Conservation (phyloP, 2,797 vertebrate species). For the Pyrrhura leucotis region DNA sequence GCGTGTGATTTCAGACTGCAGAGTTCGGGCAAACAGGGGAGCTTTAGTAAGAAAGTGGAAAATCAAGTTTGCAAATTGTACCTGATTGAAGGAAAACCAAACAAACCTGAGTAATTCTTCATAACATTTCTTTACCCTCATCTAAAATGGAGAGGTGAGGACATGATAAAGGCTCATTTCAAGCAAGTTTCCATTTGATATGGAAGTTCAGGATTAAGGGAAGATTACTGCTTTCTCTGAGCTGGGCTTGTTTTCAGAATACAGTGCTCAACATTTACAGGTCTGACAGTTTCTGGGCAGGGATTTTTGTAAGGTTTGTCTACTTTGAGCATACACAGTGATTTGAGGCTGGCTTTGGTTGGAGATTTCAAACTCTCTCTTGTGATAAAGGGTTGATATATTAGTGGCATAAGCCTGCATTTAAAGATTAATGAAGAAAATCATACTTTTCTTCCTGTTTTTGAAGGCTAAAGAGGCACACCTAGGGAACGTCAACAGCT, state of each 20-base stretch:
- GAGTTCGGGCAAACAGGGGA: neutral
- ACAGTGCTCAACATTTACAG: neutral
- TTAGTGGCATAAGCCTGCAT: neutral
- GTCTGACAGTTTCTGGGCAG: neutral
- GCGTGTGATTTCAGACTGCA: neutral
- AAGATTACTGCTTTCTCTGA: neutral
- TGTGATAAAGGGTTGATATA: neutral
- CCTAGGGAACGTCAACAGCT: neutral
- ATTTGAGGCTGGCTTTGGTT: neutral
- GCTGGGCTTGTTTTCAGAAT: neutral
- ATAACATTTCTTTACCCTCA: neutral
- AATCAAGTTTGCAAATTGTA: neutral
- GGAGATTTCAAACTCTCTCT: neutral
- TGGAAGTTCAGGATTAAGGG: neutral
- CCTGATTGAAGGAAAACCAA: neutral
- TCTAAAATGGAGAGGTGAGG: neutral
- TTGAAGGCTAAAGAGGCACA: neutral
- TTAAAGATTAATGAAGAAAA: neutral
- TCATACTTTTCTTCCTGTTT: fast-evolving
- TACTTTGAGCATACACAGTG: neutral
- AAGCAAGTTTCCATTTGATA: neutral
- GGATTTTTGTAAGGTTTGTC: neutral
- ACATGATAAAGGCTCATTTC: neutral
- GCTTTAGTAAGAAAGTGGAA: neutral
- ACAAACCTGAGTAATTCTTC: neutral